Conservation (phyloP, 2,113 vertebrate species). For the Columba janthina region DNA sequence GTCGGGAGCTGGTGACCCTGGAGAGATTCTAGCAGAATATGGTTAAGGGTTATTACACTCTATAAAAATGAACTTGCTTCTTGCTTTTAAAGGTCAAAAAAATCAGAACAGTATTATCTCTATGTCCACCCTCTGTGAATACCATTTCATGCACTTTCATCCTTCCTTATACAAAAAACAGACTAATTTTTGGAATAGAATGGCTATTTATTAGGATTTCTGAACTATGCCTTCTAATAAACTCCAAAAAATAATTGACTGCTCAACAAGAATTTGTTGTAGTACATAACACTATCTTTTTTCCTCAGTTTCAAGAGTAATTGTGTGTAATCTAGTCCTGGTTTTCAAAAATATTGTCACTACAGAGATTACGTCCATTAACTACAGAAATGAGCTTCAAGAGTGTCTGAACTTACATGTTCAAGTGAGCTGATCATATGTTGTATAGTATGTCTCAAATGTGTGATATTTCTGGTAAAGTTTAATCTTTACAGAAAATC, state of each 20-base stretch:
- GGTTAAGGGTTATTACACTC: not conserved
- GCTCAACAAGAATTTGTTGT: not conserved
- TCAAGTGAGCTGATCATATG: not conserved
- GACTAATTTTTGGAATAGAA: slow-evolving; percentile 1
- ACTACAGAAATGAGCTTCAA: slow-evolving; percentile 4
- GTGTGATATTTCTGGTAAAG: not conserved
- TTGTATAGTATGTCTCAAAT: not conserved
- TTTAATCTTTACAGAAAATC: not conserved
- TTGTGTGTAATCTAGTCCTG: not conserved
- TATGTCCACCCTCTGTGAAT: not conserved
- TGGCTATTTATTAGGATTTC: not conserved
- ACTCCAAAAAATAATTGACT: not conserved
- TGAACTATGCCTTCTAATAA: not conserved
- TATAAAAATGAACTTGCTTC: not conserved
- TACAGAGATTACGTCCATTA: slow-evolving; percentile 36
- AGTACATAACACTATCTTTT: not conserved
- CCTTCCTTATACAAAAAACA: not conserved
- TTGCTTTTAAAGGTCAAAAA: slow-evolving; percentile 40
- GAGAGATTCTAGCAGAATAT: not conserved
- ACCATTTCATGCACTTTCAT: not conserved
- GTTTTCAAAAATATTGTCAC: not conserved
- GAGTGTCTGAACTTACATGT: not conserved
- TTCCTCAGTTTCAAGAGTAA: not conserved
- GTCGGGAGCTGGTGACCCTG: not conserved
- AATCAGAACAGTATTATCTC: not conserved